Evolutionary conservation across 2,888 invertebrate species (phyloP).

Genomic region (Diaperis boleti): DNA sequence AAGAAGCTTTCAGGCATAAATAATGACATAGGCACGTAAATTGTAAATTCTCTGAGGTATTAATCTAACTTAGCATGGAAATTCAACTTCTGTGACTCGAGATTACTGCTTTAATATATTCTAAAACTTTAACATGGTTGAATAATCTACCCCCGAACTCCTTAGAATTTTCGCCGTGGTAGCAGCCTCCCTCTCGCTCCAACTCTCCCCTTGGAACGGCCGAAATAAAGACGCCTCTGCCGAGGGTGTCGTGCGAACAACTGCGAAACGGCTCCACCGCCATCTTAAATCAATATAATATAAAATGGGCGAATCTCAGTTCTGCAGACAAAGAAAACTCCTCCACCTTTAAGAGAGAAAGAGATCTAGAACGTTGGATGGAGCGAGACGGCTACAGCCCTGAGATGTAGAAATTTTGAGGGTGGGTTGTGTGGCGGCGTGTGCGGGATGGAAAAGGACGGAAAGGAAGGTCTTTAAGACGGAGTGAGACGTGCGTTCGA

Average conservation of each 20-base stretch:
- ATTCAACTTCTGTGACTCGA: slow-evolving; percentile 67
- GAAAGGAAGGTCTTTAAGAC: slow-evolving; percentile 51
- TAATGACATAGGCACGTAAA: slow-evolving; percentile 66
- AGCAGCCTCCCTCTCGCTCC: slow-evolving; percentile 1
- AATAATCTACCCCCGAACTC: slow-evolving; percentile 57
- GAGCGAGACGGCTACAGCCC: slow-evolving; percentile 11
- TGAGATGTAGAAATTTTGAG: slow-evolving; percentile 30
- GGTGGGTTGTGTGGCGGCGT: slow-evolving; percentile 21
- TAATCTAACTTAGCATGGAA: slow-evolving; percentile 68
- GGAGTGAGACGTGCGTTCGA: slow-evolving; percentile 43
- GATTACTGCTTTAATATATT: slow-evolving; percentile 68
- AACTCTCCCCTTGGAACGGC: background rate
- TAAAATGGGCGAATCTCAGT: slow-evolving; percentile 67
- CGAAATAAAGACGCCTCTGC: slow-evolving; percentile 5
- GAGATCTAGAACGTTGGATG: slow-evolving; percentile 47
- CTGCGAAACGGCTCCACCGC: slow-evolving; percentile 31
- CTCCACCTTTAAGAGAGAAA: slow-evolving; percentile 60
- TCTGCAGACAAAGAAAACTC: slow-evolving; percentile 63
- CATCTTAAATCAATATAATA: slow-evolving; percentile 59
- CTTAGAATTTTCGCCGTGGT: slow-evolving; percentile 11
- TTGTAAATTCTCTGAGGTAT: slow-evolving; percentile 68
- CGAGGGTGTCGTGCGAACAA: slow-evolving; percentile 19
- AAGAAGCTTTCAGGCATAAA: slow-evolving; percentile 67
- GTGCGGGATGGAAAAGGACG: slow-evolving; percentile 37
- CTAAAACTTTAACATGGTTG: slow-evolving; percentile 65